Evolutionary conservation across 2,797 vertebrate genomes (phyloP), one percentile per base, ranked within the genome.

Genomic region (Pseudotriccus pelzelni): DNA sequence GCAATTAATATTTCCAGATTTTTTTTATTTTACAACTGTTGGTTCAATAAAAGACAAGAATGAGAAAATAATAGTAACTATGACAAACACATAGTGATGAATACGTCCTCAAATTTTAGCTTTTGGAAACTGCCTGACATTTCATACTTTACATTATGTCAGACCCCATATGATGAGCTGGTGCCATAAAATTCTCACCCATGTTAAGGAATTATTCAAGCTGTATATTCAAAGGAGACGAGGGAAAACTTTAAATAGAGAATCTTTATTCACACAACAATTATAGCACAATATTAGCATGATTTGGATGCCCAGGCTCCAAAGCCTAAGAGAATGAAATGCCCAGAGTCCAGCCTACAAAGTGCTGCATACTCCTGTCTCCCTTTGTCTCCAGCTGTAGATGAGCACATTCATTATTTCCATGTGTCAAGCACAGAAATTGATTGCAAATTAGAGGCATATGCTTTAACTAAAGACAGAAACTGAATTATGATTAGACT

Each of bases 391-490:
- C n/a, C 92, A 94, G 52, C 78, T 95, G 78, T 87, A 84, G 37
- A 90, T 87, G 55, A 87, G 52, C 44, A 80, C 68, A 90, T 94
- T 89, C 44, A 82, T 89, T 87, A 94, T 82, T 94, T 76, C 56
- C 49, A 59, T 58, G 72, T 86, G 84, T 89, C 64, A 87, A 89
- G 49, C 1, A 0, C 41, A 80, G 59, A 94, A 95, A 94, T 18
- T 90, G 88, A 87, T 87, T 94, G 52, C 88, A 94, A 95, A 96
- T 96, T 88, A 93, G 58, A 91, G 75, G 64, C 81, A 94, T 60
- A 74, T 92, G 84, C 43, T 95, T 84, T 77, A 90, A 64, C 81
- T 74, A 90, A 89, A 93, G 81, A 82, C 72, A 87, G 77, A 68
- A 84, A 76, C 43, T 83, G 84, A 93, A 93, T 96, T 87, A 94